These are phyloP conservation scores for Tachina fera DNA, from an alignment of 2,888 invertebrate species.

Conservation along the genomic window DNA sequence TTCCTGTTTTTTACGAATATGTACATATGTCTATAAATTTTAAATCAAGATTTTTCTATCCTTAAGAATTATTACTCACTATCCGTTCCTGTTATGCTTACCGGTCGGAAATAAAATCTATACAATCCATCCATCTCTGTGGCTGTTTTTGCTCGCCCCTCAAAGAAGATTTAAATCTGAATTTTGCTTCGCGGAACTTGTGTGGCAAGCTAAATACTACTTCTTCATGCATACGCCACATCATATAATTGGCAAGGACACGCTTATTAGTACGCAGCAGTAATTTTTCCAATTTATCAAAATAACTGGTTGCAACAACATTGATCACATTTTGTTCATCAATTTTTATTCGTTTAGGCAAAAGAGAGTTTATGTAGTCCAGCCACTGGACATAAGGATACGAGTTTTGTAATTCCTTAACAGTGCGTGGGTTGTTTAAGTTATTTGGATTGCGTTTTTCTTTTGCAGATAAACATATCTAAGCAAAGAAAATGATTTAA, in stretches of 20 bases:
- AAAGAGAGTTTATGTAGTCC: slow-evolving; percentile 91
- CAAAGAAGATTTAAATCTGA: slow-evolving; percentile 82
- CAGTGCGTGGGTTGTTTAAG: slow-evolving; percentile 94
- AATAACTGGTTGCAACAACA: slow-evolving; percentile 92
- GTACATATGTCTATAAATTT: too few species aligned
- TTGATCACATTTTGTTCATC: slow-evolving; percentile 90
- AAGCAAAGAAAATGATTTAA: slow-evolving; percentile 26
- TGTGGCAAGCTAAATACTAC: slow-evolving; percentile 91
- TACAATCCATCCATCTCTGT: slow-evolving; percentile 93
- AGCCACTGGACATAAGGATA: slow-evolving; percentile 86
- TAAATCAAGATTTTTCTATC: too few species aligned
- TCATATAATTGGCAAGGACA: slow-evolving; percentile 93
- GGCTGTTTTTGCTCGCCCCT: too few species aligned
- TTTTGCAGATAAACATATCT: slow-evolving; percentile 94
- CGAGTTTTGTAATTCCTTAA: slow-evolving; percentile 88
- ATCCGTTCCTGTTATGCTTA: slow-evolving; percentile 77
- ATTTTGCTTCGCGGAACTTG: slow-evolving; percentile 90
- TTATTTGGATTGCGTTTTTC: slow-evolving; percentile 94
- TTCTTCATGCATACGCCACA: slow-evolving; percentile 97
- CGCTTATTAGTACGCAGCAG: slow-evolving; percentile 85
- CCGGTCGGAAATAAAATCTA: slow-evolving; percentile 91
- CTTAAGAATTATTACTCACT: too few species aligned
- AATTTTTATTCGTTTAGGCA: slow-evolving; percentile 87
- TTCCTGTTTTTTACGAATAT: too few species aligned
- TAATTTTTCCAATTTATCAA: slow-evolving; percentile 87